Percentiles rank a stretch among this genome's conserved stretches.
Evolutionary conservation across 1,140 invertebrate genomes (phyloP).

Genomic region (Euwallacea similis): DNA sequence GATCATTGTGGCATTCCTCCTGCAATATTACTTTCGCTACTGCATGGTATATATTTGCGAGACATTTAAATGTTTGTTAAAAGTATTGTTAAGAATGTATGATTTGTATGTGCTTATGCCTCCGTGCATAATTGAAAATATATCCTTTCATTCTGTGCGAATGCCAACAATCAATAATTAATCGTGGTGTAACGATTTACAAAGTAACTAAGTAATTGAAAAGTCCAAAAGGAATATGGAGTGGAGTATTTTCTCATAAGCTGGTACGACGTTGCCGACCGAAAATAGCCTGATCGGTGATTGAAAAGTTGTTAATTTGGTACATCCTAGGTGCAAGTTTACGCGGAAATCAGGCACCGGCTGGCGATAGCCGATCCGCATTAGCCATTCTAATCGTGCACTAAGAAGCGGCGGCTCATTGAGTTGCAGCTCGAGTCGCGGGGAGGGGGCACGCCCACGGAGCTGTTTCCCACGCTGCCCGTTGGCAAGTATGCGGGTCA

Average conservation of each 20-base stretch:
- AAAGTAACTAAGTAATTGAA: no score
- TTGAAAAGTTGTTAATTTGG: slow-evolving; percentile 23
- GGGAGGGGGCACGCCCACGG: slow-evolving; percentile 53
- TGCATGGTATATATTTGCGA: neutral
- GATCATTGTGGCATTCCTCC: slow-evolving; percentile 17
- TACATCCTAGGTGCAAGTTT: slow-evolving; percentile 29
- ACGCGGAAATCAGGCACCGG: slow-evolving; percentile 37
- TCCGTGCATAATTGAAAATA: neutral
- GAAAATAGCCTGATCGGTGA: slow-evolving; percentile 3
- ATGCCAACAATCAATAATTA: neutral
- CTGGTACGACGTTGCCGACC: neutral
- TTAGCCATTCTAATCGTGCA: slow-evolving; percentile 52
- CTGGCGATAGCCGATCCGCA: slow-evolving; percentile 34
- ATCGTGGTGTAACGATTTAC: neutral
- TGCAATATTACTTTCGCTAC: slow-evolving; percentile 14
- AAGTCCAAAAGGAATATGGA: no score
- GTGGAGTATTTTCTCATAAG: no score
- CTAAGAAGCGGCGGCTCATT: slow-evolving; percentile 52
- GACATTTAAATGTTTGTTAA: slow-evolving; percentile 2
- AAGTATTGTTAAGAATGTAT: neutral
- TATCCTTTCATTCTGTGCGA: neutral
- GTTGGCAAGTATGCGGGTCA: slow-evolving; percentile 56
- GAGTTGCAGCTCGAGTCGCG: slow-evolving; percentile 52
- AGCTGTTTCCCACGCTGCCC: slow-evolving; percentile 54
- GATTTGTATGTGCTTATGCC: neutral